phyloP scores from a whole-genome alignment of 2,797 vertebrate species.

The Neosalanx taihuensis region DNA sequence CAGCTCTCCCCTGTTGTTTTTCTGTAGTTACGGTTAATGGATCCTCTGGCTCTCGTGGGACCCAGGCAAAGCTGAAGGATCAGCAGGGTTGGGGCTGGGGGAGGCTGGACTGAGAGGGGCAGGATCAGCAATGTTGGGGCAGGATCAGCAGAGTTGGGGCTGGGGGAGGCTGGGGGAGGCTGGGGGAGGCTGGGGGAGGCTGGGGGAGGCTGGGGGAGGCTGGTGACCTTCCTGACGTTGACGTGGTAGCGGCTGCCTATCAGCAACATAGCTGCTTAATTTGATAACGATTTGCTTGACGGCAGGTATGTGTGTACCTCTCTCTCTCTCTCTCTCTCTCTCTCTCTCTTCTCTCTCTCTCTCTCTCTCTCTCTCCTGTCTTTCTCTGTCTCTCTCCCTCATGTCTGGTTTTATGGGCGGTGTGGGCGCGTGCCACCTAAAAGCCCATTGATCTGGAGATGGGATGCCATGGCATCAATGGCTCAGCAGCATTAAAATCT shows the following conservation, averaged over 20 bases:
- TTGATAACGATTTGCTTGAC: background rate
- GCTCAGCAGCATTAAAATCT: background rate
- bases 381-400: background rate
- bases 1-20: background rate
- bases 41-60: background rate
- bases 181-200: no score
- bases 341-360: no score
- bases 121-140: no score
- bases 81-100: background rate
- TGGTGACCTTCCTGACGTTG: background rate
- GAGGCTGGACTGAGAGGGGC: background rate
- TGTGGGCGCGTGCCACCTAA: background rate
- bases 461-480: background rate
- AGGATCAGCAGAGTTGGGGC: no score
- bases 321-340: background rate
- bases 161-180: no score
- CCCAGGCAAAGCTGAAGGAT: background rate
- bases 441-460: background rate
- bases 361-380: no score
- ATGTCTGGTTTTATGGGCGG: background rate
- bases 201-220: background rate
- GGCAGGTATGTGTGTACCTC: background rate
- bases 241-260: background rate
- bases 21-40: background rate
- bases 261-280: no score